phyloP scores from a whole-genome alignment of 1,140 invertebrate species.

The Aphis craccivora region DNA sequence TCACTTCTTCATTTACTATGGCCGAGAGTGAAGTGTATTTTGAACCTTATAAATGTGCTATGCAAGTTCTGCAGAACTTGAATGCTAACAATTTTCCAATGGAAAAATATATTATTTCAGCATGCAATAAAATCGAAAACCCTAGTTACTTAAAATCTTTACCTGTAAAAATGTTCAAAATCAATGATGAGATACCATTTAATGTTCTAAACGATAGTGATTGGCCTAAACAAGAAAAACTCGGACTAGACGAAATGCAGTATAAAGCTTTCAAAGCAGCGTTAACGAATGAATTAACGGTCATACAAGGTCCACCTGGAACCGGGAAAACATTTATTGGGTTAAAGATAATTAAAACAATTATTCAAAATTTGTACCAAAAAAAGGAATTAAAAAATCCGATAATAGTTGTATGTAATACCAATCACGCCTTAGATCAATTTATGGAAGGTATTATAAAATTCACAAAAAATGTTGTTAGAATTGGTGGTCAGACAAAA shows the following conservation, averaged over 20 bases:
- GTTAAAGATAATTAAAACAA: constrained; percentile 10
- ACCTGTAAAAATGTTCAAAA: constrained; percentile 38
- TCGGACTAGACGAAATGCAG: constrained; percentile 70
- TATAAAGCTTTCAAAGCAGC: constrained; percentile 69
- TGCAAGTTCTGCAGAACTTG: constrained; percentile 70
- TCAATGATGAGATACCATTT: neutral
- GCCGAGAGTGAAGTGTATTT: constrained; percentile 74
- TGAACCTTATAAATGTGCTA: constrained; percentile 73
- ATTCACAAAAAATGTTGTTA: constrained; percentile 70
- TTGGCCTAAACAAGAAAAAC: constrained; percentile 65
- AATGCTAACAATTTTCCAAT: constrained; percentile 69
- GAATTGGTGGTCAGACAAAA: constrained; percentile 77
- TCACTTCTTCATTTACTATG: constrained; percentile 67
- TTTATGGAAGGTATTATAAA: constrained; percentile 77
- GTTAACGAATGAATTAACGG: constrained; percentile 70
- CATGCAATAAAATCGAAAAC: constrained; percentile 60
- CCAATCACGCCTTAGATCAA: constrained; percentile 88
- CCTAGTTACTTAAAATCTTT: constrained; percentile 60
- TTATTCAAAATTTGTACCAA: constrained; percentile 30
- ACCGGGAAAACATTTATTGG: constrained; percentile 54
- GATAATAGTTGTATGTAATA: constrained; percentile 81
- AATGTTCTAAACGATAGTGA: constrained; percentile 62
- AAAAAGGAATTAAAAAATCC: constrained; percentile 63
- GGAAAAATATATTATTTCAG: constrained; percentile 71
- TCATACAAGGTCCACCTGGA: constrained; percentile 71